Percentiles rank a stretch among this genome's conserved stretches.
phyloP scores from a whole-genome alignment of 2,888 invertebrate genomes.

The Endomychus coccineus region DNA sequence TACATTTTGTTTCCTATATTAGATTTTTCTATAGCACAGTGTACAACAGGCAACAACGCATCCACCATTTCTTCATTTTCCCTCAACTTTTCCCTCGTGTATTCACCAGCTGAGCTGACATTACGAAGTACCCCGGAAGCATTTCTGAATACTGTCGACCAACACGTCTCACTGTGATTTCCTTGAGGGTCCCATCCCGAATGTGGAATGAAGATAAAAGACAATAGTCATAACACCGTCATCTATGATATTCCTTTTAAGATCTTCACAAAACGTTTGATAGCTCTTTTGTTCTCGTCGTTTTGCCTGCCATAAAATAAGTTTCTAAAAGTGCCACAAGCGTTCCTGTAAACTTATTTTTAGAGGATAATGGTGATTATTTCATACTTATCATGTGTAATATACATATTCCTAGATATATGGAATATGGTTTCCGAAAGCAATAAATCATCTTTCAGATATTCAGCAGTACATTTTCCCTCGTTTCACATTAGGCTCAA shows the following conservation, averaged over 20 bases:
- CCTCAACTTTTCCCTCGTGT: slow-evolving; percentile 87
- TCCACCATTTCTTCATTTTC: slow-evolving; percentile 89
- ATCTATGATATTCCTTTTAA: slow-evolving; percentile 94
- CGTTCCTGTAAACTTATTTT: slow-evolving; percentile 95
- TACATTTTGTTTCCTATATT: slow-evolving; percentile 98
- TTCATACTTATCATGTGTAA: too few species aligned
- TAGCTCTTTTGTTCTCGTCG: slow-evolving; percentile 96
- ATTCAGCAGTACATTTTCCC: too few species aligned
- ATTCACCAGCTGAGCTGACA: slow-evolving; percentile 94
- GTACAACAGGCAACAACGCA: slow-evolving; percentile 84
- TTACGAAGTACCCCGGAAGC: slow-evolving; percentile 95
- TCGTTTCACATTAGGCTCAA: too few species aligned
- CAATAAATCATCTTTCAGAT: too few species aligned
- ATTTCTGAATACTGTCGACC: slow-evolving; percentile 96
- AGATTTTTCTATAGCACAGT: slow-evolving; percentile 83
- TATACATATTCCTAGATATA: too few species aligned
- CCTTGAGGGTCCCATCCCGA: slow-evolving; percentile 90
- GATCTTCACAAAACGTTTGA: slow-evolving; percentile 93
- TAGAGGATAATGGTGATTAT: too few species aligned
- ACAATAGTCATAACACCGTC: slow-evolving; percentile 89
- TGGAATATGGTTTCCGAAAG: too few species aligned
- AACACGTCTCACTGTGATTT: slow-evolving; percentile 80
- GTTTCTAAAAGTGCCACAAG: slow-evolving; percentile 94
- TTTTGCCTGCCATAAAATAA: slow-evolving; percentile 95
- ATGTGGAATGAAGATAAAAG: slow-evolving; percentile 90